Percentiles rank a stretch among this genome's conserved stretches.
Evolutionary conservation across 2,888 invertebrate genomes (phyloP).

Genomic region (Drosophila paranaensis): DNA sequence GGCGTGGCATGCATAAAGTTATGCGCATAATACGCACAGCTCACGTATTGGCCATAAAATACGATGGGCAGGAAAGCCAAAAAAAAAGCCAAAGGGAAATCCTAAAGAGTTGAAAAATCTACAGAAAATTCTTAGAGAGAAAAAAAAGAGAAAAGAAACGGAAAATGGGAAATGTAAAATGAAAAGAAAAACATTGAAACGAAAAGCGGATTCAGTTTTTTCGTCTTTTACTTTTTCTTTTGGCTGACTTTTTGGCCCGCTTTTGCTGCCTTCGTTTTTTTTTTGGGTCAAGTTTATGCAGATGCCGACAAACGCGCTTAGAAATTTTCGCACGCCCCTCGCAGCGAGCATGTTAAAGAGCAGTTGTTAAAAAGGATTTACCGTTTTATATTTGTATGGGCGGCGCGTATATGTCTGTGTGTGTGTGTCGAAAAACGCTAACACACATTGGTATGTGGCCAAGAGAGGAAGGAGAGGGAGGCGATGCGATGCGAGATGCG

Average conservation of each 20-base stretch:
- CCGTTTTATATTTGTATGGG: slow-evolving; percentile 68
- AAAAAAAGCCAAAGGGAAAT: slow-evolving; percentile 33
- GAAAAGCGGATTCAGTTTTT: slow-evolving; percentile 58
- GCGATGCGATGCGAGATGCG: too few species aligned
- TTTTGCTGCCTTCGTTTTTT: slow-evolving; percentile 6
- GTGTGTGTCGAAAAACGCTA: slow-evolving; percentile 23
- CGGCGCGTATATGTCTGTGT: slow-evolving; percentile 40
- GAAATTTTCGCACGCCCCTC: slow-evolving; percentile 67
- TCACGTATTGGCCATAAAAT: slow-evolving; percentile 77
- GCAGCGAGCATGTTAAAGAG: slow-evolving; percentile 71
- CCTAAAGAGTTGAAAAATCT: slow-evolving; percentile 66
- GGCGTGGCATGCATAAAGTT: slow-evolving; percentile 65
- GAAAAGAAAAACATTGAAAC: slow-evolving; percentile 46
- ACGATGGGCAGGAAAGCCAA: slow-evolving; percentile 18
- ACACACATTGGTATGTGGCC: slow-evolving; percentile 70
- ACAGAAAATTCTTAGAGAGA: slow-evolving; percentile 53
- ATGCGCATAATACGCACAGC: slow-evolving; percentile 75
- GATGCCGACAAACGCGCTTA: slow-evolving; percentile 73
- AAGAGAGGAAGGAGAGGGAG: slow-evolving; percentile 8
- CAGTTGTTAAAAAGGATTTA: slow-evolving; percentile 81
- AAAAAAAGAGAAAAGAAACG: slow-evolving; percentile 13
- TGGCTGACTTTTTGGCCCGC: slow-evolving; percentile 52
- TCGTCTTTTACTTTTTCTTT: slow-evolving; percentile 11
- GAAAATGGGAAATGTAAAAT: slow-evolving; percentile 14
- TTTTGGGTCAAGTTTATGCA: slow-evolving; percentile 80